phyloP scores from a whole-genome alignment of 1,140 invertebrate genomes.

The Temnothorax longispinosus region DNA sequence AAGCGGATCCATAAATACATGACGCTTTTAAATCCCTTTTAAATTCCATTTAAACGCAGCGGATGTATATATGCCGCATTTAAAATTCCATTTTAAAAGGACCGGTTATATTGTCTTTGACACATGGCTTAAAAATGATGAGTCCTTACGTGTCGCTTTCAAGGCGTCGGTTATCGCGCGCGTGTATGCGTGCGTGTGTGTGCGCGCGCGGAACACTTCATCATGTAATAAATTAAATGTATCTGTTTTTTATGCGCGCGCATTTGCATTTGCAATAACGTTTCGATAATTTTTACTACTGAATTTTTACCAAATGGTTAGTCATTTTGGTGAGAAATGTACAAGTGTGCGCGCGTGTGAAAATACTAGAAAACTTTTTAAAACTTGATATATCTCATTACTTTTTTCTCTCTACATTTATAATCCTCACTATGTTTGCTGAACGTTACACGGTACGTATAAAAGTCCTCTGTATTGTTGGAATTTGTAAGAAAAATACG shows the following conservation, averaged over 20 bases:
- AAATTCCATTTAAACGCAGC: slow-evolving; percentile 62
- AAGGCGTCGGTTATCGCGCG: not conserved
- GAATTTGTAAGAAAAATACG: not conserved
- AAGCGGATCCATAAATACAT: slow-evolving; percentile 60
- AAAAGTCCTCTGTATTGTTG: not conserved
- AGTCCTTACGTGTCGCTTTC: slow-evolving; percentile 9
- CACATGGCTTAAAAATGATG: slow-evolving; percentile 35
- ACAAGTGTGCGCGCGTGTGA: not conserved
- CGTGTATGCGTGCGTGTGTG: not conserved
- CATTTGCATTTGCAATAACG: slow-evolving; percentile 8
- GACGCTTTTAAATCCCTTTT: slow-evolving; percentile 62
- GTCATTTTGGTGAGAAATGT: not conserved
- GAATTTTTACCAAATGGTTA: not conserved
- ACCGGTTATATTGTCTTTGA: slow-evolving; percentile 49
- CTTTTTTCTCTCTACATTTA: not conserved
- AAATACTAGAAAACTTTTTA: not conserved
- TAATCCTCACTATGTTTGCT: not conserved
- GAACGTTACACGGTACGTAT: too few relatives aligned
- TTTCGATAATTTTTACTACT: not conserved
- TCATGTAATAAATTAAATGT: slow-evolving; percentile 31
- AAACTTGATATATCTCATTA: not conserved
- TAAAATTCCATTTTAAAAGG: slow-evolving; percentile 62
- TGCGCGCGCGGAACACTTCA: not conserved
- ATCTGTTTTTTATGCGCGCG: too few relatives aligned
- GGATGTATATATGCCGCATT: slow-evolving; percentile 31